A percentile compares a stretch with the other conserved stretches of the same genome.
Conservation (phyloP, 2,888 invertebrate genomes). For the Rhopalosiphum nymphaeae region DNA sequence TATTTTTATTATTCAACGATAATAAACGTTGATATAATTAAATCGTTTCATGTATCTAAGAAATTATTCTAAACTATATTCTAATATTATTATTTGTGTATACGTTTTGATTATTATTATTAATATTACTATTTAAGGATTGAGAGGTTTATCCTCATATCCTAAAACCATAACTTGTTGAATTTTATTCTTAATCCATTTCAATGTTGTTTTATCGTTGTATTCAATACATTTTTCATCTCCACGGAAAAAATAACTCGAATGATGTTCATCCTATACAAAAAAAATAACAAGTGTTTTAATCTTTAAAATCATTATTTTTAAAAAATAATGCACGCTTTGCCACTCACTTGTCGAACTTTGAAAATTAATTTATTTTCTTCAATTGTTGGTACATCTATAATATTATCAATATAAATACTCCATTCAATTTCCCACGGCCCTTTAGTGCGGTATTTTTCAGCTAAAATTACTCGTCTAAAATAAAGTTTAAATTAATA, state of each 20-base stretch:
- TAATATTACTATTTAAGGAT: not conserved
- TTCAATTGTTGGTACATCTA: constrained; percentile 76
- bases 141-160: constrained; percentile 78
- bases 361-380: constrained; percentile 78
- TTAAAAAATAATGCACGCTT: not conserved
- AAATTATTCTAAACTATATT: constrained; percentile 36
- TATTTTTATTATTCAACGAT: constrained; percentile 21
- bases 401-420: constrained; percentile 79
- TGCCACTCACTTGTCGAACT: constrained; percentile 78
- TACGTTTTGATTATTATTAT: constrained; percentile 1
- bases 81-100: constrained; percentile 10
- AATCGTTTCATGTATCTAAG: not conserved
- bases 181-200: constrained; percentile 82
- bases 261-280: constrained; percentile 72
- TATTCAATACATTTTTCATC: constrained; percentile 79
- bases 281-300: constrained; percentile 52
- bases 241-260: constrained; percentile 74
- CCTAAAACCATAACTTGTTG: constrained; percentile 82
- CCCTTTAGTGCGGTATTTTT: constrained; percentile 79
- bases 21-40: not conserved
- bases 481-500: constrained; percentile 67
- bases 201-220: constrained; percentile 76
- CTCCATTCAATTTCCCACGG: constrained; percentile 85
- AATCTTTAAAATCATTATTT: constrained; percentile 16
- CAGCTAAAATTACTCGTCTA: constrained; percentile 81